Base-by-base conservation (phyloP, 2,113 vertebrate genomes). In the Atrichornis clamosus region DNA sequence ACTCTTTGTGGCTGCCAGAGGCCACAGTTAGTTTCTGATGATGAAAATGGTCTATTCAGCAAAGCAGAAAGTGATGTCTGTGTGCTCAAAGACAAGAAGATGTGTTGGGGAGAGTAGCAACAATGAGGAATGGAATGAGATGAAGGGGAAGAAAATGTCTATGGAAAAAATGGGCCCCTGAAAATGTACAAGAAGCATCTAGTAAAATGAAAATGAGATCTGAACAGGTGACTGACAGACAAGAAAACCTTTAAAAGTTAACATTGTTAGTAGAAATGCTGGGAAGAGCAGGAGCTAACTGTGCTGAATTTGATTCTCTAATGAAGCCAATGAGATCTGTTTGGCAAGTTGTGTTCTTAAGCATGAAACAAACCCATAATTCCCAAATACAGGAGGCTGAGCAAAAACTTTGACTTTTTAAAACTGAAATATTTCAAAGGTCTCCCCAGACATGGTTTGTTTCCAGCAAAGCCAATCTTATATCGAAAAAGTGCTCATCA, bases 401-500 rank as follows among this genome's bases (percentile, higher is more conserved):
- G 80, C 0, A 5, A 83, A 68, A 49, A 22, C 15, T 52, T 12
- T 1, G 8, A 7, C 44, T 41, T 92, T 47, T 83, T 16, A 62
- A 83, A 82, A 49, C 16, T 18, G 7, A 6, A 9, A 11, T 89
- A 28, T 56, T 88, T 32, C 49, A 69, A 83, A 59, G 5, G 26
- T 64, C 9, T 90, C 15, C 22, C 11, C 5, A 10, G 32, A 83
- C 5, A 18, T 23, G 2, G 4, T 28, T 87, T 89, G 16, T 65
- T 91, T 74, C 21, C 68, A 84, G 33, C 17, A 78, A 94, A 81
- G 60, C 15, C 7, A 15, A 1, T 80, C 28, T 65, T 30, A 7
- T 19, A 5, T 1, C 62, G 13, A 33, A 24, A 19, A 69, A 49
- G 15, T 23, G 7, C 37, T 77, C 0, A 0, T n/a, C 27, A 28